Conservation (phyloP, 2,888 invertebrate species). For the Drosophila meridionalis region DNA sequence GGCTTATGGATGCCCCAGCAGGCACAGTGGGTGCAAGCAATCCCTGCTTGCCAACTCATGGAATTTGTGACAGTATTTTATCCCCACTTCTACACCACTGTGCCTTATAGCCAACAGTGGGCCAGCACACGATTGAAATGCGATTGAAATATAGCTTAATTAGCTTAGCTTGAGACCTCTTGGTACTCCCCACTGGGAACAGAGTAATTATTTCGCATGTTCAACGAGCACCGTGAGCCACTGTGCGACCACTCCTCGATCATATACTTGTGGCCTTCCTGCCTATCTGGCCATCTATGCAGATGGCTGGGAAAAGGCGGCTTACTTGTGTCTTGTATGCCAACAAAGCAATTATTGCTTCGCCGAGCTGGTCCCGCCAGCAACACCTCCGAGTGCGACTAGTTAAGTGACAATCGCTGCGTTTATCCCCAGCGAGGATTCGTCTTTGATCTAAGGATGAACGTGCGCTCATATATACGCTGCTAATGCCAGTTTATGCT, state of each 20-base stretch:
- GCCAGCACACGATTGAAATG: no score
- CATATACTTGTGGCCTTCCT: not conserved
- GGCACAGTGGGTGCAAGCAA: conserved; percentile 35
- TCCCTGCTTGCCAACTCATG: not conserved
- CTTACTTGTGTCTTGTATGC: not conserved
- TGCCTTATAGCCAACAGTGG: not conserved
- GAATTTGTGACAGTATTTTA: not conserved
- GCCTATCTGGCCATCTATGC: not conserved
- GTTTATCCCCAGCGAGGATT: not conserved
- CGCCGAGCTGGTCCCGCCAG: not conserved
- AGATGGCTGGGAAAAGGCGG: not conserved
- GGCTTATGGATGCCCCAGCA: conserved; percentile 27
- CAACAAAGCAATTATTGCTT: conserved; percentile 7
- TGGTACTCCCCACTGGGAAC: conserved; percentile 10
- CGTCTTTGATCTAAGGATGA: conserved; percentile 12
- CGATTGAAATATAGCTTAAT: not conserved
- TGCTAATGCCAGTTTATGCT: conserved; percentile 18
- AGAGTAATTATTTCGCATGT: no score
- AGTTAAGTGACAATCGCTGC: not conserved
- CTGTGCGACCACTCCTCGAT: conserved; percentile 18
- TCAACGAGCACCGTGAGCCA: not conserved
- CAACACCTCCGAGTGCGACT: not conserved
- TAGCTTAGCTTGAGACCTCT: not conserved
- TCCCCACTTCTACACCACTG: not conserved
- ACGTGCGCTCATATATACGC: not conserved